These are phyloP conservation scores for Orthosia incerta DNA, from an alignment of 2,888 invertebrate genomes.

Conservation along the genomic window DNA sequence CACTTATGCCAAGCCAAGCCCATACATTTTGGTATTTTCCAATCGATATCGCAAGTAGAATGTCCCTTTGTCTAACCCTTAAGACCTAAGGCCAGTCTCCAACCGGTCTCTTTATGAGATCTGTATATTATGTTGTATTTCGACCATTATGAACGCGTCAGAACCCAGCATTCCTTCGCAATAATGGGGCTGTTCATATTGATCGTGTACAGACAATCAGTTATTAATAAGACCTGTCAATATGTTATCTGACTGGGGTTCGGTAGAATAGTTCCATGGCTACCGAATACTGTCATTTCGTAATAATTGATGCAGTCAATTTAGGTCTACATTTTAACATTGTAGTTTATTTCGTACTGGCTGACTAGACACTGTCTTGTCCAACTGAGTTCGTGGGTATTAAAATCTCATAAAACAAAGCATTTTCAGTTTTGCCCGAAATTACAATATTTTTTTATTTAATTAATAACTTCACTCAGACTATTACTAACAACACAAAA, in stretches of 20 bases:
- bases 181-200: constrained; percentile 15
- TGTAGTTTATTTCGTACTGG: not conserved
- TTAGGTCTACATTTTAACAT: not conserved
- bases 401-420: too few species aligned
- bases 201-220: constrained; percentile 22
- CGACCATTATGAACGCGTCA: constrained; percentile 19
- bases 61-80: not conserved
- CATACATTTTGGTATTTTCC: too few species aligned
- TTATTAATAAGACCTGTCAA: constrained; percentile 24
- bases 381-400: too few species aligned
- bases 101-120: not conserved
- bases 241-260: constrained; percentile 12
- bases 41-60: not conserved
- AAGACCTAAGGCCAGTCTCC: not conserved
- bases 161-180: not conserved
- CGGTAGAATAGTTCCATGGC: not conserved
- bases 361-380: too few species aligned
- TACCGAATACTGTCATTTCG: not conserved
- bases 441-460: too few species aligned
- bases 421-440: too few species aligned
- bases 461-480: too few species aligned
- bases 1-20: too few species aligned
- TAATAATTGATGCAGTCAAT: not conserved
- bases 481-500: too few species aligned
- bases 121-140: not conserved